Evolutionary conservation across 2,888 invertebrate species (phyloP).

Genomic region (Cosmia trapezina): DNA sequence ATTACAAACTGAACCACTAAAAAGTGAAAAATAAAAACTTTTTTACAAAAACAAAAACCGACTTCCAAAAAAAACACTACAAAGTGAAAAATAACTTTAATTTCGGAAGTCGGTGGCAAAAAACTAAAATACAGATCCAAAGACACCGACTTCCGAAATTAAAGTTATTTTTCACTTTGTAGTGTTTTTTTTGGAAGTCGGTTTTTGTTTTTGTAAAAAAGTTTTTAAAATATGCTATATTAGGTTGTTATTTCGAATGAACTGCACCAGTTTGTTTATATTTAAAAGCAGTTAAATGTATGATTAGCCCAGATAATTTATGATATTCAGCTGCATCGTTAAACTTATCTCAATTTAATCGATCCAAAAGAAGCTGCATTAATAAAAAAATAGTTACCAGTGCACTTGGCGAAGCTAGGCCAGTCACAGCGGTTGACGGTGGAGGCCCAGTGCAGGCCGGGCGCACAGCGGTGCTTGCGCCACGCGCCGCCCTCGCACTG

Average conservation of each 20-base stretch:
- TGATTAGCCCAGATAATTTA: not conserved
- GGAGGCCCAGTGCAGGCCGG: constrained; percentile 95
- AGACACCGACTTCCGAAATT: too few species aligned
- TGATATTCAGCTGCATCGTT: not conserved
- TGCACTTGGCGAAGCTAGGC: constrained; percentile 94
- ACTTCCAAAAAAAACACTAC: too few species aligned
- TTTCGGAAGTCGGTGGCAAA: too few species aligned
- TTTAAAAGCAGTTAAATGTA: not conserved
- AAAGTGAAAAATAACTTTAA: too few species aligned
- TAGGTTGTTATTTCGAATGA: not conserved
- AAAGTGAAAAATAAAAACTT: too few species aligned
- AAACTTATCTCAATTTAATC: not conserved
- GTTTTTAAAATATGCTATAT: not conserved
- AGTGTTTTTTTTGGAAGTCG: too few species aligned
- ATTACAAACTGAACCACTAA: too few species aligned
- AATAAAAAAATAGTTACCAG: constrained; percentile 66
- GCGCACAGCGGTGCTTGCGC: constrained; percentile 93
- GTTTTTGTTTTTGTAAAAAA: too few species aligned
- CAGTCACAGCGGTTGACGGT: constrained; percentile 93
- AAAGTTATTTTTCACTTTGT: too few species aligned
- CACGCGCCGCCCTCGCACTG: constrained; percentile 94
- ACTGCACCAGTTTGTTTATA: not conserved
- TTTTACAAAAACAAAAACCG: too few species aligned
- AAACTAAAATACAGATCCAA: too few species aligned
- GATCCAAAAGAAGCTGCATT: not conserved